These are phyloP conservation scores for Diadophis punctatus DNA, from an alignment of 2,113 vertebrate species.

Conservation along the genomic window DNA sequence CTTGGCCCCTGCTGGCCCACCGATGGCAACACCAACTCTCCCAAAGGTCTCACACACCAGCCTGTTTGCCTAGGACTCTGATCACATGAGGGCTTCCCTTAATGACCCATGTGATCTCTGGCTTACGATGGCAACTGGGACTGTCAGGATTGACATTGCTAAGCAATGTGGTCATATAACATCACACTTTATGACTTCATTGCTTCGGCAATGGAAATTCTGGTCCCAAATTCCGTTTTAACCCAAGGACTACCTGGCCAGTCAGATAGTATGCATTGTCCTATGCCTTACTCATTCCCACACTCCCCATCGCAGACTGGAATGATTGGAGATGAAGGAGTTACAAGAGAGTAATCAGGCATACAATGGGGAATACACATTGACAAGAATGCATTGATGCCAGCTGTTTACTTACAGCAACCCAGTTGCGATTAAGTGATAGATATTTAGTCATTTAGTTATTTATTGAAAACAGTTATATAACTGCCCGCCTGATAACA, in stretches of 20 bases:
- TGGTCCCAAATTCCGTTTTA: neutral
- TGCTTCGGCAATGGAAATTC: neutral
- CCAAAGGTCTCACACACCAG: neutral
- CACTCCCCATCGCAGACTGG: neutral
- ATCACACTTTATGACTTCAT: neutral
- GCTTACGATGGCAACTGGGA: neutral
- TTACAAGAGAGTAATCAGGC: neutral
- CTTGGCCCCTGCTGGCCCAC: neutral
- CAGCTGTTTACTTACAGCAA: neutral
- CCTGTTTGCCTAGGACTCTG: neutral
- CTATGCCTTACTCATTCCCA: neutral
- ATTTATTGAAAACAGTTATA: neutral
- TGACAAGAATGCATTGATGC: neutral
- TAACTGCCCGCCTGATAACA: neutral
- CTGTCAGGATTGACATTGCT: neutral
- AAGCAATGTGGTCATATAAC: neutral
- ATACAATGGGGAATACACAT: neutral
- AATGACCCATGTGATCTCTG: neutral
- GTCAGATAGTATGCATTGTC: neutral
- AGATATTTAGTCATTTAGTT: neutral
- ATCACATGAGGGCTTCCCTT: neutral
- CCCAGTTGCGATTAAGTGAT: neutral
- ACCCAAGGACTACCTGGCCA: neutral
- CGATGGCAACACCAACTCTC: neutral
- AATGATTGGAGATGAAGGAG: neutral